Base-by-base conservation (phyloP, 2,888 invertebrate species). In the Sabatieria punctata region DNA sequence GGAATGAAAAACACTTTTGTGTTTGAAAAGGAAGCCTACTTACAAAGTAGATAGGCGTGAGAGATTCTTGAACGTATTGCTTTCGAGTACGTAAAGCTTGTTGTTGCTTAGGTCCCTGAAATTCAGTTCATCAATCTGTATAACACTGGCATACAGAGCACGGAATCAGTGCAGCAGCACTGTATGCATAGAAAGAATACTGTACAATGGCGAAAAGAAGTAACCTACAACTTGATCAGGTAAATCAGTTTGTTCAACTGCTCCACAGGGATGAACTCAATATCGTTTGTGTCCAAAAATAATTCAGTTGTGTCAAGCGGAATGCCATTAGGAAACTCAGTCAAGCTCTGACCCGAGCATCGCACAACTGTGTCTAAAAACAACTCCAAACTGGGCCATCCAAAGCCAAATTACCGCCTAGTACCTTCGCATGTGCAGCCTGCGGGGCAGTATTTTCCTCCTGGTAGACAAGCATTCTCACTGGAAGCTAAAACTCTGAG, bases 101-200 rank as follows among this genome's bases (percentile, higher is more conserved):
- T 97, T 97, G 72, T 93, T 91, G 68, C 93, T 95, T 55, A 97
- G 74, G 69, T 97, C 97, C 57, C 85, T 85, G 72, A 46, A 73
- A 71, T 3, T n/a, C n/a, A n/a, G n/a, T n/a, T n/a, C n/a, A n/a
- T n/a, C n/a, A n/a, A n/a, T n/a, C n/a, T 18, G 4, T 43, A 37
- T 41, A 43, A 18, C n/a, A 40, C 39, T n/a, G n/a, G n/a, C n/a
- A n/a, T n/a, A n/a, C n/a, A n/a, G n/a, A n/a, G n/a, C n/a, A n/a
- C n/a, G n/a, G n/a, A n/a, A n/a, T n/a, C 30, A 30, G 8, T 15
- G 15, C 8, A 11, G 30, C 30, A 30, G 30, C 8, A 8, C 30
- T 11, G 30, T 30, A 15, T 30, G 8, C 8, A 11, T 11, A 8
- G 15, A 30, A 8, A 30, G 30, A 30, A 15, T 8, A 15, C 8